A percentile compares a stretch with the other conserved stretches of the same genome.
Conservation (phyloP, 1,140 invertebrate species). For the Drosophila ogumai region DNA sequence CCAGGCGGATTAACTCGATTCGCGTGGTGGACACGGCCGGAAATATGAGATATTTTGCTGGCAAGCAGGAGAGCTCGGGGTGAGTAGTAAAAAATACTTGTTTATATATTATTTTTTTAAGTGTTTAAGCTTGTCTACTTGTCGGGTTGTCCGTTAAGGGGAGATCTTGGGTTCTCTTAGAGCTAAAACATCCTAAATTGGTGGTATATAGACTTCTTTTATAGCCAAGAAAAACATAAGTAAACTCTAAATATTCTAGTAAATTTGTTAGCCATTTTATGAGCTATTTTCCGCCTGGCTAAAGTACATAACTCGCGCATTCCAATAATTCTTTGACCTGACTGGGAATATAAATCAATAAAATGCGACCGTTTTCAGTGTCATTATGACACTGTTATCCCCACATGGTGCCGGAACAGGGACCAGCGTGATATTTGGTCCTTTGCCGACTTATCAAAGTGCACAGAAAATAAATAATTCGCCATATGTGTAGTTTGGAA, state of each 20-base stretch:
- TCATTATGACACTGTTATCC: constrained; percentile 9
- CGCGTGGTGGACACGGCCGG: constrained; percentile 93
- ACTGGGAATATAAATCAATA: constrained; percentile 9
- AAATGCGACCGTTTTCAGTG: constrained; percentile 14
- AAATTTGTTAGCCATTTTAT: neutral
- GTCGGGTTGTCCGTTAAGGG: too few relatives aligned
- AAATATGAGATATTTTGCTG: constrained; percentile 93
- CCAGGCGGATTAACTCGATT: constrained; percentile 94
- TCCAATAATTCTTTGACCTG: neutral
- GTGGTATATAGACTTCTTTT: neutral
- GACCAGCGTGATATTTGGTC: constrained; percentile 5
- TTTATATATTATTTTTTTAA: neutral
- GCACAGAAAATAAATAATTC: constrained; percentile 34
- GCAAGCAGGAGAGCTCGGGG: constrained; percentile 88
- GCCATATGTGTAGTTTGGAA: constrained; percentile 18
- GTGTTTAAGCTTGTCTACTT: neutral
- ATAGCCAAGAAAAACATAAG: neutral
- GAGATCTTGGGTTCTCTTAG: neutral
- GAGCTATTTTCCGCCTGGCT: neutral
- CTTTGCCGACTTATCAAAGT: constrained; percentile 27
- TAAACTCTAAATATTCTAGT: neutral
- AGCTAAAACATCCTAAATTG: neutral
- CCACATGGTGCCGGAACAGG: neutral
- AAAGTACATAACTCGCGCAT: neutral
- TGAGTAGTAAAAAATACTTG: constrained; percentile 53